Percentiles rank a stretch among this genome's conserved stretches.
phyloP scores from a whole-genome alignment of 2,113 vertebrate genomes.

The Lepus europaeus region DNA sequence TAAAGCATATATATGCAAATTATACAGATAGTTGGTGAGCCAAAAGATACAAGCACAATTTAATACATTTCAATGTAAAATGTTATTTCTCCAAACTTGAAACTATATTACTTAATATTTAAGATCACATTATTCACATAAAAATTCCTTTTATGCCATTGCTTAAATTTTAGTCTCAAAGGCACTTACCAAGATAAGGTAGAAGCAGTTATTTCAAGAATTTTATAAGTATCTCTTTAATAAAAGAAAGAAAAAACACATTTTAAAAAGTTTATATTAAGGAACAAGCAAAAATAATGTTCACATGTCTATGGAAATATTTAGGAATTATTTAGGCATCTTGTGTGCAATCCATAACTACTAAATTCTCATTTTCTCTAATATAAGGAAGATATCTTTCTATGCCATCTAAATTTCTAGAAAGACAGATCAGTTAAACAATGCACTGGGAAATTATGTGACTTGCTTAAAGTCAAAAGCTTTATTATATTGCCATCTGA shows the following conservation, averaged over 20 bases:
- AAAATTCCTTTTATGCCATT: neutral
- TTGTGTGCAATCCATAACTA: neutral
- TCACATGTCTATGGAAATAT: neutral
- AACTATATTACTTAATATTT: neutral
- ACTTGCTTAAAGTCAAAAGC: neutral
- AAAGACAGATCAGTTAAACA: neutral
- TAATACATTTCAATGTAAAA: slow-evolving; percentile 20
- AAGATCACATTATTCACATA: neutral
- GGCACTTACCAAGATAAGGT: slow-evolving; percentile 46
- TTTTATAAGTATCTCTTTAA: slow-evolving; percentile 49
- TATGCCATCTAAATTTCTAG: neutral
- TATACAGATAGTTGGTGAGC: neutral
- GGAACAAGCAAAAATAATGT: neutral
- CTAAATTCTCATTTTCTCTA: neutral
- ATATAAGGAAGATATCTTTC: neutral
- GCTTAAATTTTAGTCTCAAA: neutral
- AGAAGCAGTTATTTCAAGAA: slow-evolving; percentile 27
- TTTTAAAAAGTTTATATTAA: neutral
- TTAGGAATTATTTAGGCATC: neutral
- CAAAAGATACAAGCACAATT: neutral
- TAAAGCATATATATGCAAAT: neutral
- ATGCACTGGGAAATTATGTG: neutral
- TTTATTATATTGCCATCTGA: neutral
- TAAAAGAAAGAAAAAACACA: slow-evolving; percentile 38
- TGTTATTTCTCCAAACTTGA: slow-evolving; percentile 12